These are phyloP conservation scores for Leuciscus waleckii DNA, from an alignment of 2,797 vertebrate species.

Conservation along the genomic window DNA sequence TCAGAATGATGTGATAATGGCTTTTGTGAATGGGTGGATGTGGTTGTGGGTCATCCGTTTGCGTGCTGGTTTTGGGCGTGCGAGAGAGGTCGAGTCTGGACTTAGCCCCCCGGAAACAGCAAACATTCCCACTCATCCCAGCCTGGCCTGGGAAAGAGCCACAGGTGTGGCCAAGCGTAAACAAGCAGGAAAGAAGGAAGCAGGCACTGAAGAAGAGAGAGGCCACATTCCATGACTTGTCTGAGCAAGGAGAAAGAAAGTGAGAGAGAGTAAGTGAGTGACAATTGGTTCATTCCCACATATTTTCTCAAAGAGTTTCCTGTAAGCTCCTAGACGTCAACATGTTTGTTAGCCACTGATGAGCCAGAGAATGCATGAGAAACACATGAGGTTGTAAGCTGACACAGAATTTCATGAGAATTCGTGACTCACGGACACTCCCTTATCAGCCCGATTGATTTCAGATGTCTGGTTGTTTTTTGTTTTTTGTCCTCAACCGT, in stretches of 20 bases:
- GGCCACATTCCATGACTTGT: conserved; percentile 62
- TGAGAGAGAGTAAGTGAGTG: conserved; percentile 25
- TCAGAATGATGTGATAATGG: background rate
- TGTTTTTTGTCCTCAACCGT: background rate
- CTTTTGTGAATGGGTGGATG: conserved; percentile 26
- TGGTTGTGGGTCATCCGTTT: conserved; percentile 17
- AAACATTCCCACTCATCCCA: conserved; percentile 39
- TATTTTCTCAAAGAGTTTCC: conserved; percentile 49
- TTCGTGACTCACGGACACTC: conserved; percentile 9
- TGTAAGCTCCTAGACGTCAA: conserved; percentile 32
- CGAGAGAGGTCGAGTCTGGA: background rate
- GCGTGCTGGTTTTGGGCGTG: background rate
- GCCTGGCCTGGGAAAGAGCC: conserved; percentile 21
- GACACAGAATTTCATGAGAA: conserved; percentile 17
- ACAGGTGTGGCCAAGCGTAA: conserved; percentile 35
- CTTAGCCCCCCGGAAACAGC: conserved; percentile 31
- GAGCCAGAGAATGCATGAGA: conserved; percentile 24
- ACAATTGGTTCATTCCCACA: conserved; percentile 55
- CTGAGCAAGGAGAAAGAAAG: conserved; percentile 50
- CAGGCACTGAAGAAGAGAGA: conserved; percentile 37
- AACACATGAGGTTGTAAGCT: background rate
- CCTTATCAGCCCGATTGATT: conserved; percentile 27
- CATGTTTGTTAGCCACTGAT: conserved; percentile 42
- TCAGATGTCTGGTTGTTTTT: conserved; percentile 10
- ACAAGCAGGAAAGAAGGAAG: conserved; percentile 46